phyloP scores from a whole-genome alignment of 2,113 vertebrate species.

The Manacus vitellinus region DNA sequence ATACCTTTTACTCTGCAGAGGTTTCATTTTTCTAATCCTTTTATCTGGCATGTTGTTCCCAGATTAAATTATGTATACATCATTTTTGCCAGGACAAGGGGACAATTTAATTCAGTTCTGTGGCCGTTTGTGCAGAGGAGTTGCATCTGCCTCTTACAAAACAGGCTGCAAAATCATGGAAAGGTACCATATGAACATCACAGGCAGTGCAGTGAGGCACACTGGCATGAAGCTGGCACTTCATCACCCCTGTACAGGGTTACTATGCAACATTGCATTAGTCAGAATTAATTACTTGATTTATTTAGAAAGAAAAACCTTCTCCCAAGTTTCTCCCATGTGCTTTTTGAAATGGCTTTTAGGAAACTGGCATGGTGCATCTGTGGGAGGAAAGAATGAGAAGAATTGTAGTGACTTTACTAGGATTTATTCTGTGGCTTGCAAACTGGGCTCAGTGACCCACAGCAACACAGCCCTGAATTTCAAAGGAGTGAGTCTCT shows the following conservation, averaged over 20 bases:
- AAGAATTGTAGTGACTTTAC: slow-evolving; percentile 37
- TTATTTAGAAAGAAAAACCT: slow-evolving; percentile 17
- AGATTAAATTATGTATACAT: neutral
- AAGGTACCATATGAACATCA: neutral
- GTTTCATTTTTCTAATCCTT: neutral
- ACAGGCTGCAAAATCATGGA: neutral
- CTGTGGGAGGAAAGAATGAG: slow-evolving; percentile 61
- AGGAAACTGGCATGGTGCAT: neutral
- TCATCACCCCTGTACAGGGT: neutral
- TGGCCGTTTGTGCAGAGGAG: neutral
- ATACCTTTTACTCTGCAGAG: neutral
- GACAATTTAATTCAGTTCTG: neutral
- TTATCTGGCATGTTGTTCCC: neutral
- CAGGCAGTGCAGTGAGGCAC: neutral
- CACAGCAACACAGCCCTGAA: slow-evolving; percentile 15
- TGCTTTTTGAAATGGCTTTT: slow-evolving; percentile 5
- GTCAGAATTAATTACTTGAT: slow-evolving; percentile 26
- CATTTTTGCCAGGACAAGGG: neutral
- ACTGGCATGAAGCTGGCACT: neutral
- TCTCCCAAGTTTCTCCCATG: slow-evolving; percentile 32
- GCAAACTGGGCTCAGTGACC: slow-evolving; percentile 13
- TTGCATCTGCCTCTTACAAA: neutral
- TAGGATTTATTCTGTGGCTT: slow-evolving; percentile 47
- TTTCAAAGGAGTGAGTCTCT: slow-evolving; percentile 43
- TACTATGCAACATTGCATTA: neutral